These are phyloP conservation scores for Poeciliopsis gracilis DNA, from an alignment of 2,797 vertebrate species.

Conservation along the genomic window DNA sequence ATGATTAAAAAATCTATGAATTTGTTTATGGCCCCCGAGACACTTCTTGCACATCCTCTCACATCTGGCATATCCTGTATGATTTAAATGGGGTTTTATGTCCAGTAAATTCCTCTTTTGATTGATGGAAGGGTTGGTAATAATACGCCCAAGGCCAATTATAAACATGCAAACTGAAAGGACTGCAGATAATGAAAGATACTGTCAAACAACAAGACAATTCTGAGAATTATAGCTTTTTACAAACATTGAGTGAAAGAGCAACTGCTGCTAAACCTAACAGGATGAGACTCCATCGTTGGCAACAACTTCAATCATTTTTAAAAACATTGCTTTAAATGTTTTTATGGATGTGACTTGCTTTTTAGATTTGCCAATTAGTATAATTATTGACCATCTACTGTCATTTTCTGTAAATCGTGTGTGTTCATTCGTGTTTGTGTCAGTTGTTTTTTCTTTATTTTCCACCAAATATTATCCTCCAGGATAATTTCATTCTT, in stretches of 20 bases:
- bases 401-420: too few species aligned
- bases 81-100: background rate
- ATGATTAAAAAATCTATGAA: conserved; percentile 1
- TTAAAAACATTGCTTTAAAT: too few species aligned
- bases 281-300: background rate
- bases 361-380: too few species aligned
- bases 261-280: background rate
- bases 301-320: background rate
- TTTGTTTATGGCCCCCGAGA: background rate
- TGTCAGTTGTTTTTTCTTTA: too few species aligned
- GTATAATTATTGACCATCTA: too few species aligned
- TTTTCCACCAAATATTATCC: background rate
- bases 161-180: background rate
- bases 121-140: background rate
- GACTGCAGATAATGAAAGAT: background rate
- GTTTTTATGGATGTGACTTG: too few species aligned
- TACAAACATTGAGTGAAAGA: background rate
- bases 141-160: background rate
- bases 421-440: too few species aligned
- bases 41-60: background rate
- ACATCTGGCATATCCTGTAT: background rate
- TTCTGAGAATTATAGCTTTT: background rate
- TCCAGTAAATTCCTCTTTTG: background rate
- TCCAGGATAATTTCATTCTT: background rate
- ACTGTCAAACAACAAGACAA: background rate